Evolutionary conservation across 2,113 vertebrate genomes (phyloP).

Genomic region (Gymnogyps californianus): DNA sequence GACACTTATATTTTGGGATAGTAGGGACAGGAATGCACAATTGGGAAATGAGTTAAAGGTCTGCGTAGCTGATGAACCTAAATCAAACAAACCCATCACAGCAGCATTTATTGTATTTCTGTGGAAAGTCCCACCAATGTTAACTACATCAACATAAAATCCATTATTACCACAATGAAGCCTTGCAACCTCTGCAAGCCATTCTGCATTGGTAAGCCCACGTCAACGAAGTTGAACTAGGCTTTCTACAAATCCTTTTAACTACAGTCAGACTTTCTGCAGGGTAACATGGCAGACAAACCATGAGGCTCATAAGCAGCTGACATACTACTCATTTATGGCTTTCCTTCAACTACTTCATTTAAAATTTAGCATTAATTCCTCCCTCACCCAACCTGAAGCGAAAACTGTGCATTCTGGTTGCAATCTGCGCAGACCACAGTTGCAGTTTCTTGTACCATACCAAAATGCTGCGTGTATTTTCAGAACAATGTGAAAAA

Average conservation of each 20-base stretch:
- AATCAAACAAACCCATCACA: neutral
- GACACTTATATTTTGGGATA: neutral
- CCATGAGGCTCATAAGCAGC: neutral
- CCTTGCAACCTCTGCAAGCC: neutral
- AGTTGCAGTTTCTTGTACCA: neutral
- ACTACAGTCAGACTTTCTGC: neutral
- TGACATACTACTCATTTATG: neutral
- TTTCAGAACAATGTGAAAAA: neutral
- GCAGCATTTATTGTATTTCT: neutral
- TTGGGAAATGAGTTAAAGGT: neutral
- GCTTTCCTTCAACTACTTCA: neutral
- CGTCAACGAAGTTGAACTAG: neutral
- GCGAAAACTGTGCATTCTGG: neutral
- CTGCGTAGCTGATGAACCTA: neutral
- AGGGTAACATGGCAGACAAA: neutral
- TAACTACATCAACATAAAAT: neutral
- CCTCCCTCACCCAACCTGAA: neutral
- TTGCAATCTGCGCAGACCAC: neutral
- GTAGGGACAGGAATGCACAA: neutral
- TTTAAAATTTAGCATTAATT: neutral
- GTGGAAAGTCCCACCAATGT: neutral
- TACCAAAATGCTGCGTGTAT: neutral
- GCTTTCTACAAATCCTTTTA: neutral
- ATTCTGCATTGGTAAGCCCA: neutral
- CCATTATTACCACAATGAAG: neutral